Conservation (phyloP, 2,888 invertebrate genomes). For the Protula sp. region DNA sequence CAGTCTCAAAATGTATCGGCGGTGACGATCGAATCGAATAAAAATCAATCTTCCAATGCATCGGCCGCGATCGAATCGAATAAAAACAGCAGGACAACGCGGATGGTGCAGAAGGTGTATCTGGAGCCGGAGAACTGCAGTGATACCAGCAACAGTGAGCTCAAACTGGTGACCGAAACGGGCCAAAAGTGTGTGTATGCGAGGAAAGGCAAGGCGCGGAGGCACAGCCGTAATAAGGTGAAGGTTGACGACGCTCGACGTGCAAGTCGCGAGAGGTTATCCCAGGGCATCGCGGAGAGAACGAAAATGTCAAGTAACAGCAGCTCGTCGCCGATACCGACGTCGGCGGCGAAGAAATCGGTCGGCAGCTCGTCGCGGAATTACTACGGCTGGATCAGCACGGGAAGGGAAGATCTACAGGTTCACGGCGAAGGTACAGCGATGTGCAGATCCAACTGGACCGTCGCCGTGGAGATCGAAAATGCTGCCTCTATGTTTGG, state of each 20-base stretch:
- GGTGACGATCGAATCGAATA: no score
- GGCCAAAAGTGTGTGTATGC: no score
- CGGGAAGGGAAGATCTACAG: not conserved
- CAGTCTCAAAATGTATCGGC: not conserved
- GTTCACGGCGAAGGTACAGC: not conserved
- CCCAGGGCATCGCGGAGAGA: not conserved
- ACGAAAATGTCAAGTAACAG: no score
- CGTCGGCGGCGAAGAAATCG: not conserved
- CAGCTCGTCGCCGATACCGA: not conserved
- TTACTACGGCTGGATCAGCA: not conserved
- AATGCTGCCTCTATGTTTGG: constrained; percentile 12
- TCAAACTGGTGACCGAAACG: not conserved
- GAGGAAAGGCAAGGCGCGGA: not conserved
- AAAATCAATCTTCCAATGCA: no score
- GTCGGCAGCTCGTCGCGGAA: not conserved
- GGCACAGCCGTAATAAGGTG: not conserved
- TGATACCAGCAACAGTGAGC: not conserved
- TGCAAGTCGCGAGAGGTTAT: not conserved
- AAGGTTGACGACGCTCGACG: not conserved
- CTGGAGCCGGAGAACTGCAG: not conserved
- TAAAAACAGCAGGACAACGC: no score
- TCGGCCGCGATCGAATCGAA: no score
- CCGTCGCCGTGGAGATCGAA: constrained; percentile 14
- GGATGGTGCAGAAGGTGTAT: no score
- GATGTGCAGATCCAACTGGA: constrained; percentile 14